These are phyloP conservation scores for Elephas maximus DNA, from an alignment of 2,113 vertebrate species.

Conservation along the genomic window DNA sequence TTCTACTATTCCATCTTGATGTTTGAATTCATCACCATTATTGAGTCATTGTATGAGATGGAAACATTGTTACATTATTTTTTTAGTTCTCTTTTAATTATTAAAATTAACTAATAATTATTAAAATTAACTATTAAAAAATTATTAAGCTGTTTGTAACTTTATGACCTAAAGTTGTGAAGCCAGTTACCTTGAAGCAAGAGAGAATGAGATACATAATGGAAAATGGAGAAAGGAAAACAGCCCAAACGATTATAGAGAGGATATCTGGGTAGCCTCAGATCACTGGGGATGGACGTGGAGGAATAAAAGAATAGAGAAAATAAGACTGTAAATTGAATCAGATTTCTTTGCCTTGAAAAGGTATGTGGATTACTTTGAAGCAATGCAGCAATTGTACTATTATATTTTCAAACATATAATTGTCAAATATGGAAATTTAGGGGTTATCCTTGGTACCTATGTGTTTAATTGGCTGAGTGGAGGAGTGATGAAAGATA, in stretches of 20 bases:
- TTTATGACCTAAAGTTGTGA: not conserved
- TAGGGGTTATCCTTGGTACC: not conserved
- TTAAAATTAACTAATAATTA: too few relatives aligned
- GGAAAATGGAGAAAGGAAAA: not conserved
- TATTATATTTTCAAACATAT: not conserved
- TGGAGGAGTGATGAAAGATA: not conserved
- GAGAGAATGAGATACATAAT: not conserved
- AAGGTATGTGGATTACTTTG: not conserved
- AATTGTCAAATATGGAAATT: constrained; percentile 4
- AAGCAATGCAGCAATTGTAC: not conserved
- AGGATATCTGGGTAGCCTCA: not conserved
- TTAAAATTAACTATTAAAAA: not conserved
- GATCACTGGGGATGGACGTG: not conserved
- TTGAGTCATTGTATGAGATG: not conserved
- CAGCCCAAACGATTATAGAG: not conserved
- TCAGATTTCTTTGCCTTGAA: not conserved
- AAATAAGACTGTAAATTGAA: not conserved
- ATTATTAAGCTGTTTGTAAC: not conserved
- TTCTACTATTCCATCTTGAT: not conserved
- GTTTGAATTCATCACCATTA: not conserved
- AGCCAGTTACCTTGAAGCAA: not conserved
- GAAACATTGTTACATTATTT: not conserved
- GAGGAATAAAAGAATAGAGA: not conserved
- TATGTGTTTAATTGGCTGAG: not conserved
- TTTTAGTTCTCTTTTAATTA: not conserved